Base-by-base conservation (phyloP, 2,888 invertebrate genomes). In the Cryptocheilus praepositus region DNA sequence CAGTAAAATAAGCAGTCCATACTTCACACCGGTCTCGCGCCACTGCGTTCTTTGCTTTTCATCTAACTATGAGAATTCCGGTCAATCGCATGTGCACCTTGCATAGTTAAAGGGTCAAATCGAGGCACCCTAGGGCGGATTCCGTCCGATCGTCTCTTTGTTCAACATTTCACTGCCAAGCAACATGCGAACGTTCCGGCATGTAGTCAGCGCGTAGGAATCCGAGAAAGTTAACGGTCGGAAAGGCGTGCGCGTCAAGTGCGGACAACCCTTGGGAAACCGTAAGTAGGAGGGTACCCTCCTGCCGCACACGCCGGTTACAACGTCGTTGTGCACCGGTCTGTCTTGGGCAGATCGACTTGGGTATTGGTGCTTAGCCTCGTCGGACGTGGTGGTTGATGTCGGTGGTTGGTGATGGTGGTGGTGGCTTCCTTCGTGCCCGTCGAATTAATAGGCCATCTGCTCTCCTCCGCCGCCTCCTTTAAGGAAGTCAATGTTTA, bases 401-500 rank as follows among this genome's bases (percentile, higher is more conserved):
- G 65, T 19, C 63, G 19, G 52, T 55, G 45, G 44, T 49, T 43
- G 57, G 16, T 52, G 54, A 11, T 22, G 59, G 62, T 13, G 53
- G 36, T 15, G 64, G 64, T 52, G 65, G 71, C 74, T 74, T 43
- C 70, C 18, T 76, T 73, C 76, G 70, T 74, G 79, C 74, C 68
- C 76, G 57, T 78, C 79, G 85, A 86, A 87, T 86, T 88, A 88
- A 88, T 85, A 85, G 86, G 82, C 88, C 88, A 88, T 87, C 87
- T 88, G 88, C 82, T 82, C 71, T 77, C 75, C 74, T 75, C 77
- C 71, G 64, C 64, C 59, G 70, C 61, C 76, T 77, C 65, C 81
- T 80, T 83, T 80, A 80, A 87, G 88, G 88, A 88, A 88, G 87
- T 87, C 83, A 84, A 84, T 87, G 87, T 86, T 87, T 87, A 87